Base-by-base conservation (phyloP, 2,888 invertebrate species). In the Cinara cedri region DNA sequence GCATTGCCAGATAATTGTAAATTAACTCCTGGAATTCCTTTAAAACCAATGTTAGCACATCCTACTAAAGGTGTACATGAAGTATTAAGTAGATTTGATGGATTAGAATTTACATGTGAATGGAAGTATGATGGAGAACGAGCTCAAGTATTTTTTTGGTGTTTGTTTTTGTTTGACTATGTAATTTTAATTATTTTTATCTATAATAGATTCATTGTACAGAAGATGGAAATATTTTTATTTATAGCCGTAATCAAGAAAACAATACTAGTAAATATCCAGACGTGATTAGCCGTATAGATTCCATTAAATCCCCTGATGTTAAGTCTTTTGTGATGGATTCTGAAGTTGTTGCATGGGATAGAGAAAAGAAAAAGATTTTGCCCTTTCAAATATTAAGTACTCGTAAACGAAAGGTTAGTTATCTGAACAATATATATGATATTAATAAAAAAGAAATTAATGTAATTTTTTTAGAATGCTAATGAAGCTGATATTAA, bases 51-150 rank as follows among this genome's bases (percentile, higher is more conserved):
- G 99, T 88, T 99, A 84, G 99, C 99, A 0, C 98, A 98, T 85
- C 98, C 99, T 3, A 97, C 98, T 0, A 95, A 93, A 86, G 97
- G 97, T 3, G 93, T 98, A 1, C 90, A 91, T 82, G 97, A 97
- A 86, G 93, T 98, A 6, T 87, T 98, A 75, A 89, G 90, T 81
- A 89, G 95, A 84, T 95, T 96, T 86, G 94, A 95, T 81, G 91
- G 92, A 16, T 89, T 93, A 82, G 90, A 91, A 84, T 98, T 99
- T 86, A 98, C 98, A 0, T 98, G 98, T 86, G 99, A 99, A 87
- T 99, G 93, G 91, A 99, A 99, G 86, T 99, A 99, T 86, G 99
- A 99, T 87, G 99, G 99, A 0, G 99, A 99, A 88, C 89, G 99
- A 83, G 98, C 98, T 0, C 98, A 97, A 89, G 91, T 94, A 72